Percentiles rank a stretch among this genome's conserved stretches.
These are phyloP conservation scores for Cremastobaeus sp. DNA, from an alignment of 2,888 invertebrate genomes.

Conservation along the genomic window DNA sequence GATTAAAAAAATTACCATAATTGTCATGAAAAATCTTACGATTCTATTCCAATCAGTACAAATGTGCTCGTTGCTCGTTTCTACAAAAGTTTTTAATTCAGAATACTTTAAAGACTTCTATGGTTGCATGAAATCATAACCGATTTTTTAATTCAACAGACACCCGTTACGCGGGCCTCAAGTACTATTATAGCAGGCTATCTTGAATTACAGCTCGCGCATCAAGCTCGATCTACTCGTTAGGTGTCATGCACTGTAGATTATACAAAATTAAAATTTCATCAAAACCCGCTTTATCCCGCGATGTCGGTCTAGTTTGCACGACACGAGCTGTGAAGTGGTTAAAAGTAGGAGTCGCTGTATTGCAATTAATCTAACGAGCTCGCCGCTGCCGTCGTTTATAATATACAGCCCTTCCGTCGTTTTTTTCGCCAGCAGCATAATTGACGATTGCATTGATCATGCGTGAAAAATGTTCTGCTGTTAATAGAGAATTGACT, in stretches of 20 bases:
- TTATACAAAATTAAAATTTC: constrained; percentile 68
- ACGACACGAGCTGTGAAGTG: constrained; percentile 55
- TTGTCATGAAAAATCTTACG: too few species aligned
- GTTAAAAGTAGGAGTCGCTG: constrained; percentile 59
- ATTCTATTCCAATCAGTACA: too few species aligned
- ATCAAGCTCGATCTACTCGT: constrained; percentile 66
- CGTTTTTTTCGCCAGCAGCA: background rate
- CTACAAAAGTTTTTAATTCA: too few species aligned
- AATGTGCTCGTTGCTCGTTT: too few species aligned
- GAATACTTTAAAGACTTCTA: background rate
- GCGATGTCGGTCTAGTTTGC: constrained; percentile 52
- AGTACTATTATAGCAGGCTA: constrained; percentile 47
- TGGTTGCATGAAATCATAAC: constrained; percentile 9
- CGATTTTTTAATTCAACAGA: constrained; percentile 28
- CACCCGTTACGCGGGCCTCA: constrained; percentile 31
- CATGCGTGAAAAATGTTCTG: constrained; percentile 32
- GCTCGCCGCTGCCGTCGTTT: constrained; percentile 54
- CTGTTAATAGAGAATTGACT: too few species aligned
- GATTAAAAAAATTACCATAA: too few species aligned
- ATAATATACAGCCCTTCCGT: constrained; percentile 59
- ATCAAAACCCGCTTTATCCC: constrained; percentile 65
- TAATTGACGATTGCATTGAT: constrained; percentile 26
- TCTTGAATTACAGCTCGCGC: constrained; percentile 64
- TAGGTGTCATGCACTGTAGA: constrained; percentile 62
- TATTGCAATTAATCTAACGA: constrained; percentile 68